Percentiles rank a stretch among this genome's conserved stretches.
These are phyloP conservation scores for Anorthoa munda DNA, from an alignment of 2,888 invertebrate genomes.

Conservation along the genomic window DNA sequence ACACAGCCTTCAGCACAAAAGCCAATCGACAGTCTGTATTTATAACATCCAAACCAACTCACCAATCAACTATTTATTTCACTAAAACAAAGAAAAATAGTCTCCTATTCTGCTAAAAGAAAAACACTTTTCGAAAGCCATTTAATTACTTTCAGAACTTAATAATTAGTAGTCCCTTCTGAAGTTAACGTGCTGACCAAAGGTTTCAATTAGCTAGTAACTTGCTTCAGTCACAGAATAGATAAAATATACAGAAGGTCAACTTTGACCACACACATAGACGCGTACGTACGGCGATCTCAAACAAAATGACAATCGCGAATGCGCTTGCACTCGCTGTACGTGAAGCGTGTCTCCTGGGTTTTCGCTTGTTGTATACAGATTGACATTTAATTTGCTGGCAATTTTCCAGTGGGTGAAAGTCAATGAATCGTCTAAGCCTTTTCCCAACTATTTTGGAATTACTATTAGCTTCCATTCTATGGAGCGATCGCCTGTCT, in stretches of 20 bases:
- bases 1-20: not conserved
- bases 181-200: constrained; percentile 44
- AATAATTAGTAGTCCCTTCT: constrained; percentile 49
- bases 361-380: too few relatives aligned
- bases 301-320: not conserved
- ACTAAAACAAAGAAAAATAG: constrained; percentile 3
- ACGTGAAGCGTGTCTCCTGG: not conserved
- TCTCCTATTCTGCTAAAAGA: not conserved
- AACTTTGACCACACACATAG: not conserved
- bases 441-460: too few relatives aligned
- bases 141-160: constrained; percentile 51
- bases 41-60: not conserved
- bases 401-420: too few relatives aligned
- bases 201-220: constrained; percentile 53
- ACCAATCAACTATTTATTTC: not conserved
- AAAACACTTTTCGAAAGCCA: constrained; percentile 12
- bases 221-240: constrained; percentile 24
- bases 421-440: too few relatives aligned
- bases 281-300: not conserved
- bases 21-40: not conserved
- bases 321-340: not conserved
- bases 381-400: too few relatives aligned
- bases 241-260: constrained; percentile 1
- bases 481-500: too few relatives aligned
- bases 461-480: too few relatives aligned